phyloP scores from a whole-genome alignment of 2,888 invertebrate genomes.

The Ophioninae sp. region DNA sequence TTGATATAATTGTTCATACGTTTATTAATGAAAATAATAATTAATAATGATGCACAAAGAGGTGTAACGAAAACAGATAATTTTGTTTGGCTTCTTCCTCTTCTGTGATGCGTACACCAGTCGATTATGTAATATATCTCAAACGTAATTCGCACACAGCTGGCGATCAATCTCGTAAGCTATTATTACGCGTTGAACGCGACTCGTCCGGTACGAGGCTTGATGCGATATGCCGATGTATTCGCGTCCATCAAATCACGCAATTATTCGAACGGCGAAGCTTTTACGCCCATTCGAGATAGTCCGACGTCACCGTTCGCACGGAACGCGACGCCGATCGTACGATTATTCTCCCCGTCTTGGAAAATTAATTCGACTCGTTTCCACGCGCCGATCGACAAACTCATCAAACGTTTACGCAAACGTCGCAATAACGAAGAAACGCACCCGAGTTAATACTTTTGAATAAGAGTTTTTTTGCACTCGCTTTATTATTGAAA shows the following conservation, averaged over 20 bases:
- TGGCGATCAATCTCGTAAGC: constrained; percentile 48
- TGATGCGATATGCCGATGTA: constrained; percentile 26
- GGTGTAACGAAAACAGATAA: not conserved
- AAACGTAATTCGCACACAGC: constrained; percentile 50
- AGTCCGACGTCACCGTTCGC: not conserved
- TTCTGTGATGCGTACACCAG: not conserved
- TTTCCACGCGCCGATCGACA: not conserved
- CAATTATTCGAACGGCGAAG: constrained; percentile 1
- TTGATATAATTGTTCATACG: too few relatives aligned
- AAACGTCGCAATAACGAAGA: not conserved
- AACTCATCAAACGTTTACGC: not conserved
- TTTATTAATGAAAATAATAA: too few relatives aligned
- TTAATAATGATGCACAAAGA: too few relatives aligned
- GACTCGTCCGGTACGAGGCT: constrained; percentile 3
- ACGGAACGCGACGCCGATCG: not conserved
- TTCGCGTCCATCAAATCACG: constrained; percentile 22
- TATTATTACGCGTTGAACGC: constrained; percentile 26
- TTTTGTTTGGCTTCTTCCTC: constrained; percentile 1
- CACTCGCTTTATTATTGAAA: too few relatives aligned
- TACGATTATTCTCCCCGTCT: not conserved
- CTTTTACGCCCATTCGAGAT: not conserved
- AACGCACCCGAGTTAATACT: too few relatives aligned
- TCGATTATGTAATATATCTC: constrained; percentile 43
- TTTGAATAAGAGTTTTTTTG: too few relatives aligned
- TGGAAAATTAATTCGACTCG: not conserved